Percentiles rank a stretch among this genome's conserved stretches.
Conservation (phyloP, 2,797 vertebrate genomes). For the Leptodactylus fallax region DNA sequence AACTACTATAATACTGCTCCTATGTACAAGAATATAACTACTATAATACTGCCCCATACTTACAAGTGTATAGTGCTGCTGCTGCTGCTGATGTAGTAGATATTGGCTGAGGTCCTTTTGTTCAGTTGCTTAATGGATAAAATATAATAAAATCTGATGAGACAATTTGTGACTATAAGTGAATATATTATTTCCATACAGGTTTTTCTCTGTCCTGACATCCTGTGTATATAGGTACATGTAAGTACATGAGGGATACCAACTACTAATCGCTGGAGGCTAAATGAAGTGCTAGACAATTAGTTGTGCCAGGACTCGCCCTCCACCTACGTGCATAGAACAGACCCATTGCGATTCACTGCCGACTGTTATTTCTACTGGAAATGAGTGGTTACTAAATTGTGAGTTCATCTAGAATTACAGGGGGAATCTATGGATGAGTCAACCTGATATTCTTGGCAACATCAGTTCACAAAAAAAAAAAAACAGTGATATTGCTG, state of each 20-base stretch:
- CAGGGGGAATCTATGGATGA: not conserved
- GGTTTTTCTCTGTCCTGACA: not conserved
- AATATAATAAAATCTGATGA: not conserved
- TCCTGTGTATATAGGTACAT: not conserved
- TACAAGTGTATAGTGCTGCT: not conserved
- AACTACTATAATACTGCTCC: slow-evolving; percentile 8
- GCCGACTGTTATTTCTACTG: not conserved
- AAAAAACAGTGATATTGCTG: not conserved
- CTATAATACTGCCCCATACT: not conserved
- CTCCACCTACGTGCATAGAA: not conserved
- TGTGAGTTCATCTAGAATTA: not conserved
- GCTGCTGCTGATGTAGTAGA: not conserved
- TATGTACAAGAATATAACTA: slow-evolving; percentile 25
- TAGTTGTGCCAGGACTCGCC: not conserved
- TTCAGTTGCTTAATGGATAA: not conserved
- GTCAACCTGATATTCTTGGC: not conserved
- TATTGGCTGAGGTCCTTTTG: not conserved
- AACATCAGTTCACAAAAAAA: not conserved
- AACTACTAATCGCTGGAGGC: slow-evolving; percentile 1
- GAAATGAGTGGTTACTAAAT: not conserved
- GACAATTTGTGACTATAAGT: not conserved
- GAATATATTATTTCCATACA: not conserved
- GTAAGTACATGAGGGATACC: not conserved
- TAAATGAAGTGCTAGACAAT: not conserved
- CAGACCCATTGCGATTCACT: not conserved